Conservation (phyloP, 2,113 vertebrate species). For the Leuciscus idus region DNA sequence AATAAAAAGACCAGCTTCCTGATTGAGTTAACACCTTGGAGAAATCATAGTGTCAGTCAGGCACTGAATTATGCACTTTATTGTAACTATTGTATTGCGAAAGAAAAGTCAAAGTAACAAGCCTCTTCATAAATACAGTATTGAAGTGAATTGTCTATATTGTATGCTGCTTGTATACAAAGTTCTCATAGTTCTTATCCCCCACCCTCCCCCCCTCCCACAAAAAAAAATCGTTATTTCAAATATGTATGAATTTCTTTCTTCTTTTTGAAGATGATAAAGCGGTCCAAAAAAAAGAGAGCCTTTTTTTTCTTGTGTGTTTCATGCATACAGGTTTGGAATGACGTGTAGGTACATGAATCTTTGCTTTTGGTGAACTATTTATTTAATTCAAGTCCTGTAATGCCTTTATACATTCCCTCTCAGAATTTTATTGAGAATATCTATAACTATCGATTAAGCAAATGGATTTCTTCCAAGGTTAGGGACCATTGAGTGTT, state of each 20-base stretch:
- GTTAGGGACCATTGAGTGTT: conserved; percentile 58
- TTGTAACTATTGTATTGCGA: not conserved
- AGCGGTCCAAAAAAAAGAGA: too few relatives aligned
- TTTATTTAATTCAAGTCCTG: not conserved
- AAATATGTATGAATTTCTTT: not conserved
- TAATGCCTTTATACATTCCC: not conserved
- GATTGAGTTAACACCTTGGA: conserved; percentile 31
- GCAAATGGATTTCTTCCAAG: conserved; percentile 70
- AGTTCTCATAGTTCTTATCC: not conserved
- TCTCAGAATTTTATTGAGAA: not conserved
- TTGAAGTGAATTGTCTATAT: not conserved
- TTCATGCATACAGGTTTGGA: not conserved
- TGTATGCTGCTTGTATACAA: not conserved
- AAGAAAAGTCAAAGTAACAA: not conserved
- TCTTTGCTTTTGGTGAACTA: not conserved
- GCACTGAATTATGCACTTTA: not conserved
- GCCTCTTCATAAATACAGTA: not conserved
- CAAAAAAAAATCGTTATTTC: not conserved
- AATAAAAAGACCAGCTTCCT: conserved; percentile 44
- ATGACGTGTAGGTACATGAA: not conserved
- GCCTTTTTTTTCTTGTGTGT: too few relatives aligned
- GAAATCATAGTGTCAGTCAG: not conserved
- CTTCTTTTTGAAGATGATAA: too few relatives aligned
- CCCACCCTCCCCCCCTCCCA: too few relatives aligned
- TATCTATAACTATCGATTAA: conserved; percentile 42